Evolutionary conservation across 2,888 invertebrate species (phyloP).

Genomic region (Tillus elongatus): DNA sequence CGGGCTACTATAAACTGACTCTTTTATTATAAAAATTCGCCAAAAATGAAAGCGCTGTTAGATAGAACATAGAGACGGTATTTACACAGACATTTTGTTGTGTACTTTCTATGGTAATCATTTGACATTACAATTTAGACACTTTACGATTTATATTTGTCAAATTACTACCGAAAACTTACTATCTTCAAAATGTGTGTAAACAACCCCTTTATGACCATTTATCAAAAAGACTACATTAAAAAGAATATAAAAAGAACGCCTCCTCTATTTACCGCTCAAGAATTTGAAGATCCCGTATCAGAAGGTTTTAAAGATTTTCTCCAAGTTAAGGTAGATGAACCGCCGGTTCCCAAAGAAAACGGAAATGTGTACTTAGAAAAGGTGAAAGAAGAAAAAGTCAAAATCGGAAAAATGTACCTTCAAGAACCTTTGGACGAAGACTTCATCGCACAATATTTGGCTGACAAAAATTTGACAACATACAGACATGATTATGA

Average conservation of each 20-base stretch:
- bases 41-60: too few species aligned
- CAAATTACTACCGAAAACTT: too few species aligned
- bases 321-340: neutral
- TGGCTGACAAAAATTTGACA: too few species aligned
- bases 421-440: neutral
- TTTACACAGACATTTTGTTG: too few species aligned
- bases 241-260: neutral
- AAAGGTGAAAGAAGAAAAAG: neutral
- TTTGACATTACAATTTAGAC: too few species aligned
- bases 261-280: neutral
- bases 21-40: too few species aligned
- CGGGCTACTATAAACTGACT: too few species aligned
- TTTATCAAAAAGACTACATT: neutral
- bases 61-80: too few species aligned
- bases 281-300: constrained; percentile 1
- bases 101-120: too few species aligned
- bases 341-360: neutral
- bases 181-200: too few species aligned
- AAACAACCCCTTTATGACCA: neutral
- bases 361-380: neutral
- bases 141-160: too few species aligned
- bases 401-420: neutral
- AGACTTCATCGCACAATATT: neutral
- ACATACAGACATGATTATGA: too few species aligned
- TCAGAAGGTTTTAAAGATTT: neutral